Evolutionary conservation across 2,797 vertebrate genomes (phyloP).

Genomic region (Acanthiza pusilla): DNA sequence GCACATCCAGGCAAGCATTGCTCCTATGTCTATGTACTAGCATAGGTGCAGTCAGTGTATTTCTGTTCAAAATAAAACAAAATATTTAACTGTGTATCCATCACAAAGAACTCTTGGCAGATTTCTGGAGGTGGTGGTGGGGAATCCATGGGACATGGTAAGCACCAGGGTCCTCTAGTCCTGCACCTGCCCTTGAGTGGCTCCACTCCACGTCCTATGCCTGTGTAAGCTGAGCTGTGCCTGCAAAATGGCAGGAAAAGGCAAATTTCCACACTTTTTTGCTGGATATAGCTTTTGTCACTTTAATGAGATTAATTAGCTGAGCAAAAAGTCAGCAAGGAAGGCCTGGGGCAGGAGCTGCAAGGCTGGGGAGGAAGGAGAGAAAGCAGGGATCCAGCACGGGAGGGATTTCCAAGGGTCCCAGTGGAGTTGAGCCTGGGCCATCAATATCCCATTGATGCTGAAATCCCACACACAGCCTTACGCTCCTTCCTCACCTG

Average conservation of each 20-base stretch:
- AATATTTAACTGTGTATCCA: neutral
- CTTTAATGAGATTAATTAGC: neutral
- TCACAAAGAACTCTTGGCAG: neutral
- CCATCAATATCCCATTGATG: too few relatives aligned
- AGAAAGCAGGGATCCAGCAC: neutral
- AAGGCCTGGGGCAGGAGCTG: neutral
- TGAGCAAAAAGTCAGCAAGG: neutral
- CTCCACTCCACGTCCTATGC: neutral
- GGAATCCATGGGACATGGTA: neutral
- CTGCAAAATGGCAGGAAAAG: neutral
- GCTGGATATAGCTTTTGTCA: neutral
- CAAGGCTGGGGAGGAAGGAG: neutral
- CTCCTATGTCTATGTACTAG: neutral
- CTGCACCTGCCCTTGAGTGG: neutral
- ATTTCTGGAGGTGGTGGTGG: neutral
- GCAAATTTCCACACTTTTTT: neutral
- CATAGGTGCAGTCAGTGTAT: fast-evolving
- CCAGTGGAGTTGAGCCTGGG: neutral
- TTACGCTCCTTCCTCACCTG: neutral
- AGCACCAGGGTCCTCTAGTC: neutral
- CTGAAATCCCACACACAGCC: neutral
- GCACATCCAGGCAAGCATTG: neutral
- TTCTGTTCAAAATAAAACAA: neutral
- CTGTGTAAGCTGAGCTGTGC: neutral
- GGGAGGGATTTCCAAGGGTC: neutral